Evolutionary conservation across 2,888 invertebrate species (phyloP), one percentile per base, ranked within the genome.

Genomic region (Tetropium fuscum): DNA sequence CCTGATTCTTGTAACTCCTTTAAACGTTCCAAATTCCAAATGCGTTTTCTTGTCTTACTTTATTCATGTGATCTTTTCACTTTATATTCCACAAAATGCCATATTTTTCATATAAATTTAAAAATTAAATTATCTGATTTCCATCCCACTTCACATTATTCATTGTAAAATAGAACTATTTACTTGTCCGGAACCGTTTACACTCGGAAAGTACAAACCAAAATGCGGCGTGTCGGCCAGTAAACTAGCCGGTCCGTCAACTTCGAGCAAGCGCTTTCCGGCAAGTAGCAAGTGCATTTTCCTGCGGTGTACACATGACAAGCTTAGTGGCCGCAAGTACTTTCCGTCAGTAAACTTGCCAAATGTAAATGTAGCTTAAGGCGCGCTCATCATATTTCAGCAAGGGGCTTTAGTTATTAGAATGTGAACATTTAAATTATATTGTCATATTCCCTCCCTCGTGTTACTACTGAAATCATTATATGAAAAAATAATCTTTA

Each of bases 301-400:
- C 49, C 34, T 16, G 3, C 8, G 15, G 18, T 13, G 3, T 38
- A 38, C 38, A 41, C 20, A 41, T 41, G 19, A 18, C 34, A 49
- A 48, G 56, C 48, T 56, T 56, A 48, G 20, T 41, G 32, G 43
- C 56, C 0, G 32, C 20, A 41, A 57, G 34, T 43, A 57, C 41
- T 57, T 49, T 56, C 56, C 43, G 49, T 15, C 49, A 56, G 30
- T 47, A 56, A 56, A 56, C 43, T 57, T 43, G 22, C 34, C 32
- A 41, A 48, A 41, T 56, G 45, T 55, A 55, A 55, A 36, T 20
- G 43, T 4, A 8, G 25, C n/a, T n/a, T n/a, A n/a, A n/a, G n/a
- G n/a, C n/a, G n/a, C n/a, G n/a, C n/a, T n/a, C n/a, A n/a, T n/a
- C n/a, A n/a, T n/a, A n/a, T n/a, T n/a, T n/a, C n/a, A n/a, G n/a